phyloP scores from a whole-genome alignment of 2,888 invertebrate species.

The Antheraea assamensis region DNA sequence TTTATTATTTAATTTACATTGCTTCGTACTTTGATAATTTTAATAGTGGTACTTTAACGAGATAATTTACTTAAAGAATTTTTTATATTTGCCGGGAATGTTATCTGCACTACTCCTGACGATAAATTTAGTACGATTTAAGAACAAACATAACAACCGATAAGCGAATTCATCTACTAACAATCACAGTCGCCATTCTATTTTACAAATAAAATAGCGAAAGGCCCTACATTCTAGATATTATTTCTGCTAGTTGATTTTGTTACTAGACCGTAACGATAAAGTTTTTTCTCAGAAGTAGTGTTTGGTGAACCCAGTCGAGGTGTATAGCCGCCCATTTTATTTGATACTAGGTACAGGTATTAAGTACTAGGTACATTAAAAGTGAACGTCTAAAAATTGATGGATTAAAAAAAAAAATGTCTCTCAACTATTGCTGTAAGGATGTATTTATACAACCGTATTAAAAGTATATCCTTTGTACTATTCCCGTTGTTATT shows the following conservation, averaged over 20 bases:
- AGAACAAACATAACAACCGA: not conserved
- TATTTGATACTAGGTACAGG: no score
- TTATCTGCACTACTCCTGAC: not conserved
- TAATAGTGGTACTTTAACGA: not conserved
- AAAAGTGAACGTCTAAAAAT: no score
- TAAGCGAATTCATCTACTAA: not conserved
- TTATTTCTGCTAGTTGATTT: not conserved
- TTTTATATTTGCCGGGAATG: not conserved
- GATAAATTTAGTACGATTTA: not conserved
- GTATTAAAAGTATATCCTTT: conserved; percentile 53
- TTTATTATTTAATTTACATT: no score
- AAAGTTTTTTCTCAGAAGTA: not conserved
- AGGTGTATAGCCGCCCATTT: no score
- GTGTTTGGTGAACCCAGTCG: no score
- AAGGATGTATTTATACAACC: conserved; percentile 32
- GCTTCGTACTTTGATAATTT: no score
- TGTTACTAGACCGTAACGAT: not conserved
- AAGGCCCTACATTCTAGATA: not conserved
- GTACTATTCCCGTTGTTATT: conserved; percentile 61
- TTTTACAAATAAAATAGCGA: not conserved
- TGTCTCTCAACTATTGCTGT: no score
- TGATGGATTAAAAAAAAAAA: no score
- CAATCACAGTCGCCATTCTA: not conserved
- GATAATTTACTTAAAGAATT: not conserved
- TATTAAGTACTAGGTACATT: no score